These are phyloP conservation scores for Coregonus clupeaformis DNA, from an alignment of 2,113 vertebrate species.

Conservation along the genomic window DNA sequence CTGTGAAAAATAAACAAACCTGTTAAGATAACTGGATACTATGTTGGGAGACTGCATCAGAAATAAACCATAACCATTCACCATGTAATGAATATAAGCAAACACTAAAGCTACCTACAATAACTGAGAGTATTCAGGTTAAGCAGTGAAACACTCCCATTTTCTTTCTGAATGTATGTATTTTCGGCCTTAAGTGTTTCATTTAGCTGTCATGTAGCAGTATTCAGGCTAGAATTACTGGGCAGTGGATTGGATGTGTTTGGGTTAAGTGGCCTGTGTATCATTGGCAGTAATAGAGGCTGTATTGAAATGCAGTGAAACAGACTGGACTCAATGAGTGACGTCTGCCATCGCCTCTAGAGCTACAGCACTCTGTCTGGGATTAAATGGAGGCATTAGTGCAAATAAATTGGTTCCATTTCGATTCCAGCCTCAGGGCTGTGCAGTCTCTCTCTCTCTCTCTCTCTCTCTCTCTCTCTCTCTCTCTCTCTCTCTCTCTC, in stretches of 20 bases:
- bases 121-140: neutral
- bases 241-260: neutral
- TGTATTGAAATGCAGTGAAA: neutral
- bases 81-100: neutral
- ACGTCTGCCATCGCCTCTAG: neutral
- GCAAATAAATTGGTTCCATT: constrained; percentile 59
- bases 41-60: too few species aligned
- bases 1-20: too few species aligned
- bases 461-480: neutral
- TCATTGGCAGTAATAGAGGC: neutral
- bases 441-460: constrained; percentile 7
- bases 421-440: constrained; percentile 43
- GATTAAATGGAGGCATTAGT: constrained; percentile 58
- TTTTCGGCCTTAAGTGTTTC: too few species aligned
- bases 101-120: neutral
- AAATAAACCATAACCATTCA: neutral
- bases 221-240: neutral
- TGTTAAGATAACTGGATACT: too few species aligned
- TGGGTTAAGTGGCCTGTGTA: neutral
- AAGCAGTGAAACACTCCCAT: too few species aligned
- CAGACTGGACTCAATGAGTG: neutral
- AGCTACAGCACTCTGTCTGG: constrained; percentile 29
- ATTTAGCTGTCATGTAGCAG: too few species aligned
- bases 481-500: neutral
- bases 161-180: too few species aligned